These are phyloP conservation scores for Budorcas taxicolor DNA, from an alignment of 2,113 vertebrate genomes.

Conservation along the genomic window DNA sequence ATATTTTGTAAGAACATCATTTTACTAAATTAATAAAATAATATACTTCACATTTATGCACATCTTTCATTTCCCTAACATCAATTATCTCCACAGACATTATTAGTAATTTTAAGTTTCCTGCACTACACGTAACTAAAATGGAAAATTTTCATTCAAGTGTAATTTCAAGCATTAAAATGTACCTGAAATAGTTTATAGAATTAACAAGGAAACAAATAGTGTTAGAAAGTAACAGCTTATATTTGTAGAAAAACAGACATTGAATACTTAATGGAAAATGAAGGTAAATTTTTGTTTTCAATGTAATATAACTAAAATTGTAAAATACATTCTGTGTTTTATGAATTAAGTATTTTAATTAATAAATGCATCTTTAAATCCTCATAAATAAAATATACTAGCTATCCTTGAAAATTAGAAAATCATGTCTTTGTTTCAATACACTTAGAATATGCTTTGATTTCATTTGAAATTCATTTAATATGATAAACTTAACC, in stretches of 20 bases:
- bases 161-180: not conserved
- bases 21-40: not conserved
- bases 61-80: not conserved
- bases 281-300: not conserved
- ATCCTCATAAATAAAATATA: not conserved
- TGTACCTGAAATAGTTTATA: not conserved
- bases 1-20: not conserved
- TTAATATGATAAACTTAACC: not conserved
- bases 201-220: not conserved
- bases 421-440: not conserved
- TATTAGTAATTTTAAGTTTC: not conserved
- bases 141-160: not conserved
- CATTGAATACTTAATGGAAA: not conserved
- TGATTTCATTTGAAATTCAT: not conserved
- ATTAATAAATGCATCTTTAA: not conserved
- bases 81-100: not conserved
- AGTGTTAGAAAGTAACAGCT: not conserved
- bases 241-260: not conserved
- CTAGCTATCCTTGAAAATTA: not conserved
- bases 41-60: not conserved
- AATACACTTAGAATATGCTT: not conserved
- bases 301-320: not conserved
- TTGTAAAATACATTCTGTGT: not conserved
- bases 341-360: not conserved
- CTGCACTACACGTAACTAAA: not conserved